Conservation (phyloP, 2,113 vertebrate species). For the Genyomyrus donnyi region DNA sequence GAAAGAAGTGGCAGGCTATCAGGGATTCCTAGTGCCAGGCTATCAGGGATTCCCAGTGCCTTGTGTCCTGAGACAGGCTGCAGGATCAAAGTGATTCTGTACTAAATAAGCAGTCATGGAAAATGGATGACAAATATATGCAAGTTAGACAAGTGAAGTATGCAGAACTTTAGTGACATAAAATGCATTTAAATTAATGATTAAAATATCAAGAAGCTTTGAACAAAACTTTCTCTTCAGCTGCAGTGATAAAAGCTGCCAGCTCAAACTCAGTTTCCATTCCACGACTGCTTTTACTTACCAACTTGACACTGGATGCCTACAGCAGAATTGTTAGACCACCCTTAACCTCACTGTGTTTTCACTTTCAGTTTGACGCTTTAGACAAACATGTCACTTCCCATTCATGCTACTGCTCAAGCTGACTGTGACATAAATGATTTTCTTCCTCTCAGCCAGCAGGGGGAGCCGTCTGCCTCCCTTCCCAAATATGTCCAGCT, state of each 20-base stretch:
- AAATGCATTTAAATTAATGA: not conserved
- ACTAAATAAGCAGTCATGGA: not conserved
- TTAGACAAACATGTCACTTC: not conserved
- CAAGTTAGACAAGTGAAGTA: not conserved
- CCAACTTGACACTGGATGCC: not conserved
- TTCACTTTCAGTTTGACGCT: not conserved
- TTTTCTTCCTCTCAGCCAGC: not conserved
- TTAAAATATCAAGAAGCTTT: not conserved
- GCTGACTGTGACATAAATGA: not conserved
- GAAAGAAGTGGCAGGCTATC: too few relatives aligned
- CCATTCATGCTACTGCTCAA: not conserved
- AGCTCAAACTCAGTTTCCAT: not conserved
- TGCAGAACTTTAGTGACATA: not conserved
- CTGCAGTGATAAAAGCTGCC: not conserved
- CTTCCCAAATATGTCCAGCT: not conserved
- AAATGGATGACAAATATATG: not conserved
- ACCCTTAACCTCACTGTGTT: not conserved
- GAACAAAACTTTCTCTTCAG: not conserved
- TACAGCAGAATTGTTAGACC: not conserved
- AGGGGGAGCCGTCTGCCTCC: not conserved
- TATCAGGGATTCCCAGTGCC: too few relatives aligned
- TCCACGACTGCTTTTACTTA: not conserved
- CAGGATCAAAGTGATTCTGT: not conserved
- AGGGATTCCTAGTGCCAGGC: too few relatives aligned
- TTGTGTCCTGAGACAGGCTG: not conserved